Evolutionary conservation across 1,140 invertebrate genomes (phyloP).

Genomic region (Patella vulgata): DNA sequence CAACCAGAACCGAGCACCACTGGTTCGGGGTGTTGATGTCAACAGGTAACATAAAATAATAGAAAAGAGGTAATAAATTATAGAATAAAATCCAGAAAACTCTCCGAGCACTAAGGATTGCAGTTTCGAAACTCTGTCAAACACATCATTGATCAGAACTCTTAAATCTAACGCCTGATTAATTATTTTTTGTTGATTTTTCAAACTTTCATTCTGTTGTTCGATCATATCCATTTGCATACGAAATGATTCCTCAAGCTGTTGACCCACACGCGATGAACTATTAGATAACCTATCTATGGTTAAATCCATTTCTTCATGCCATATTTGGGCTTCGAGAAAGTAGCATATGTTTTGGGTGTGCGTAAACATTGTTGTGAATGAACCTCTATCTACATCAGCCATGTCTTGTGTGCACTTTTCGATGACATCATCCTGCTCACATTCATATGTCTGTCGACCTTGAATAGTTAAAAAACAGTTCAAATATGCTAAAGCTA

Average conservation of each 20-base stretch:
- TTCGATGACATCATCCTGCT: slow-evolving; percentile 57
- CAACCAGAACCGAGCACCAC: slow-evolving; percentile 68
- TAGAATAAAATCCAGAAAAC: slow-evolving; percentile 72
- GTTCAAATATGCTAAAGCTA: slow-evolving; percentile 75
- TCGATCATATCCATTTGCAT: slow-evolving; percentile 65
- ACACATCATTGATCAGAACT: slow-evolving; percentile 71
- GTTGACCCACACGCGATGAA: slow-evolving; percentile 65
- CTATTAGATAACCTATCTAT: slow-evolving; percentile 68
- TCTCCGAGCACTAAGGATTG: slow-evolving; percentile 71
- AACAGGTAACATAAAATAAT: slow-evolving; percentile 70
- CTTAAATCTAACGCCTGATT: slow-evolving; percentile 67
- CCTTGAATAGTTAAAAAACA: slow-evolving; percentile 76
- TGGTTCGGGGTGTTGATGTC: slow-evolving; percentile 70
- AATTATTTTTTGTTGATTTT: slow-evolving; percentile 71
- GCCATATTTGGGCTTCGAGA: slow-evolving; percentile 75
- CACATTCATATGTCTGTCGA: slow-evolving; percentile 69
- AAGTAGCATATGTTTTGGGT: slow-evolving; percentile 78
- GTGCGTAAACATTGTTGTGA: slow-evolving; percentile 77
- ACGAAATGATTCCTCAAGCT: slow-evolving; percentile 67
- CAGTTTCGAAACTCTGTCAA: slow-evolving; percentile 70
- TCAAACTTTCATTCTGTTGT: slow-evolving; percentile 71
- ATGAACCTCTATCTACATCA: slow-evolving; percentile 72
- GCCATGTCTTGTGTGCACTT: slow-evolving; percentile 72
- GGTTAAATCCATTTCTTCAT: slow-evolving; percentile 72
- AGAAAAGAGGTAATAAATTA: slow-evolving; percentile 70